These are phyloP conservation scores for Anguilla marmorata DNA, from an alignment of 2,797 vertebrate species.

Conservation along the genomic window DNA sequence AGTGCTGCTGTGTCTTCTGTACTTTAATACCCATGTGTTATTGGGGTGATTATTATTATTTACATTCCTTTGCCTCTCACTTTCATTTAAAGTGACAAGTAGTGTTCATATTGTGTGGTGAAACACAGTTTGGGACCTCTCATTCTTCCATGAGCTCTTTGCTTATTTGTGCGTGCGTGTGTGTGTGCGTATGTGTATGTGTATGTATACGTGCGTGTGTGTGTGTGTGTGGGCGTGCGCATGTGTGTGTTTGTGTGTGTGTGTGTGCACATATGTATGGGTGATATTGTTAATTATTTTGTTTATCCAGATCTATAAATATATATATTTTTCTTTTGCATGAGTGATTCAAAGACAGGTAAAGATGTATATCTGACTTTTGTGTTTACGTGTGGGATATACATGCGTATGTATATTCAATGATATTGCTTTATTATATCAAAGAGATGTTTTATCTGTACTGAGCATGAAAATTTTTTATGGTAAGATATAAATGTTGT, in stretches of 20 bases:
- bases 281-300: slow-evolving; percentile 42
- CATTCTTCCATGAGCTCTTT: slow-evolving; percentile 34
- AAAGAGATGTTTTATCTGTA: slow-evolving; percentile 40
- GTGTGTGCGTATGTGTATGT: slow-evolving; percentile 41
- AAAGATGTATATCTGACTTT: slow-evolving; percentile 34
- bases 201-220: slow-evolving; percentile 26
- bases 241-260: slow-evolving; percentile 50
- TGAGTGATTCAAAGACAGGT: slow-evolving; percentile 43
- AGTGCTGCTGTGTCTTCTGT: slow-evolving; percentile 79
- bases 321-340: slow-evolving; percentile 54
- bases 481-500: slow-evolving; percentile 27
- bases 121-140: slow-evolving; percentile 59
- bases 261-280: slow-evolving; percentile 52
- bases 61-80: slow-evolving; percentile 18
- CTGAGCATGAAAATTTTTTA: slow-evolving; percentile 35
- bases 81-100: slow-evolving; percentile 60
- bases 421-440: slow-evolving; percentile 49
- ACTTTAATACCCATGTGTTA: slow-evolving; percentile 58
- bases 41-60: slow-evolving; percentile 48
- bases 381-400: slow-evolving; percentile 55
- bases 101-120: slow-evolving; percentile 67
- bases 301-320: slow-evolving; percentile 33
- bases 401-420: slow-evolving; percentile 54
- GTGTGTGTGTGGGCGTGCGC: slow-evolving; percentile 39
- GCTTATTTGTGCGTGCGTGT: slow-evolving; percentile 56